phyloP scores from a whole-genome alignment of 2,113 vertebrate species.

The Tragelaphus imberbis region DNA sequence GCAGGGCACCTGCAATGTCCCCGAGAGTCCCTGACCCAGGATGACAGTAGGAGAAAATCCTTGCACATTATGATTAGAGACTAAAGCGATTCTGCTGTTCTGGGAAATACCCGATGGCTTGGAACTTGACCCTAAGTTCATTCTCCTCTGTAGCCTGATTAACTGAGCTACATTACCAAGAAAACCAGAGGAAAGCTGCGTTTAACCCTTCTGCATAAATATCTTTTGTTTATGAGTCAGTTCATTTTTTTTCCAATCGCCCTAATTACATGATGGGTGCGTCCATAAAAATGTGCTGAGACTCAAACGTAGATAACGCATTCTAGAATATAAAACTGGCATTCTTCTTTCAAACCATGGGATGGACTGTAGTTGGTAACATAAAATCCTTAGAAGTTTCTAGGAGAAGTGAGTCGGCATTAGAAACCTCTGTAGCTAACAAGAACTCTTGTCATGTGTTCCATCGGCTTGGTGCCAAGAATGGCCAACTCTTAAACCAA shows the following conservation, averaged over 20 bases:
- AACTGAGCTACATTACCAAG: not conserved
- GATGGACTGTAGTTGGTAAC: not conserved
- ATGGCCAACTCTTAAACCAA: not conserved
- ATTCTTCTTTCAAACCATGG: conserved; percentile 18
- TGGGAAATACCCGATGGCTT: not conserved
- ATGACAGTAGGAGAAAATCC: not conserved
- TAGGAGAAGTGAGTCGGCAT: not conserved
- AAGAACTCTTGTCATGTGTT: not conserved
- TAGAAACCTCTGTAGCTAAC: not conserved
- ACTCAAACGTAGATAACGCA: not conserved
- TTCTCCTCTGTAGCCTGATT: not conserved
- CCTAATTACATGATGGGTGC: not conserved
- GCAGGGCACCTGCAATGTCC: not conserved
- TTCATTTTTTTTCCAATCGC: not conserved
- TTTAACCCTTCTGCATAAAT: not conserved
- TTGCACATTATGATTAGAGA: not conserved
- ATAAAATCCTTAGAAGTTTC: not conserved
- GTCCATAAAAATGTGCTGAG: conserved; percentile 13
- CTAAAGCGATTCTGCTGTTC: not conserved
- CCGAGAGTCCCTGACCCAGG: not conserved
- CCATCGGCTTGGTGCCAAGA: not conserved
- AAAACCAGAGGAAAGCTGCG: not conserved
- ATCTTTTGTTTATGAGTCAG: not conserved
- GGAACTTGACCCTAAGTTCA: not conserved
- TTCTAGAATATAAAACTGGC: not conserved